phyloP scores from a whole-genome alignment of 2,797 vertebrate genomes.

The Distichodus sexfasciatus region DNA sequence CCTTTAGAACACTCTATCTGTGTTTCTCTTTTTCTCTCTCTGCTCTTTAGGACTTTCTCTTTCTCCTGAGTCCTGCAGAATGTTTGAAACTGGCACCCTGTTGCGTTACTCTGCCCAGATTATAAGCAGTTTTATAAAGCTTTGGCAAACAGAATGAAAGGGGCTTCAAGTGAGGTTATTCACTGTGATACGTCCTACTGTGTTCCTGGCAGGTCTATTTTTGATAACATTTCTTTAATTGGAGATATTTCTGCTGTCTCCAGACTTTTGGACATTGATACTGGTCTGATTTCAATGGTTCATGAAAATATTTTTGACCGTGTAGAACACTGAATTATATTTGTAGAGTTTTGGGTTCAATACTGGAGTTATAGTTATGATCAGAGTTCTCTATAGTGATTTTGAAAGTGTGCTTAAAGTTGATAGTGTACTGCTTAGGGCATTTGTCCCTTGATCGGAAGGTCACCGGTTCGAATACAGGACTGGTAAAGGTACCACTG shows the following conservation, averaged over 20 bases:
- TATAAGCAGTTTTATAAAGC: background rate
- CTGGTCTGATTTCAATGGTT: background rate
- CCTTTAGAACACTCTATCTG: no score
- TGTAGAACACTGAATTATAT: background rate
- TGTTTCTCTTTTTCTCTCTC: no score
- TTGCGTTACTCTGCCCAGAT: background rate
- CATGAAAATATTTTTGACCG: background rate
- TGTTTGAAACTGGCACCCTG: background rate
- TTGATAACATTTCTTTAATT: background rate
- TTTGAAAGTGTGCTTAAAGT: background rate
- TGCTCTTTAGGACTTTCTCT: no score
- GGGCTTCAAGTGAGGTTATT: background rate
- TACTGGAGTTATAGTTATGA: no score
- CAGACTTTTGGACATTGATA: no score
- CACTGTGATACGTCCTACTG: background rate
- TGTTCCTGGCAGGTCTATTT: background rate
- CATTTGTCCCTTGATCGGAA: no score
- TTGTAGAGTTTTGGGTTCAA: constrained; percentile 10
- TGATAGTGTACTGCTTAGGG: no score
- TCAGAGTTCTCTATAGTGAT: background rate
- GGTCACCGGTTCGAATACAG: no score
- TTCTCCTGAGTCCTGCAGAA: background rate
- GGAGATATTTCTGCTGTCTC: background rate
- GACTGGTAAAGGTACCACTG: no score
- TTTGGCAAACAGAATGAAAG: no score